Evolutionary conservation across 2,113 vertebrate species (phyloP), one percentile per base, ranked within the genome.

Genomic region (Onychostruthus taczanowskii): DNA sequence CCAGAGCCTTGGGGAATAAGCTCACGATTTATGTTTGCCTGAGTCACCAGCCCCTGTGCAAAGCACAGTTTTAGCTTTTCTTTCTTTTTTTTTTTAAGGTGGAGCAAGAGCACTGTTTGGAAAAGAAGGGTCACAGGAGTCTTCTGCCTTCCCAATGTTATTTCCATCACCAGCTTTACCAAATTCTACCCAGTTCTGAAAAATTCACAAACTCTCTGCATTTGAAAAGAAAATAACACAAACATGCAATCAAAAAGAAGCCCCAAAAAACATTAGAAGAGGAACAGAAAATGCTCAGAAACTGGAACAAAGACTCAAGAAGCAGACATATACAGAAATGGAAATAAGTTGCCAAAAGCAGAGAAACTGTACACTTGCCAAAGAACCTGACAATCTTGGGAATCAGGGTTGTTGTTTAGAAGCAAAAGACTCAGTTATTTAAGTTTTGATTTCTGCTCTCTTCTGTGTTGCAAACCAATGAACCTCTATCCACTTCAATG

Each of bases 21-120:
- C 78, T 79, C 62, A 76, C 21, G 0, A 92, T 92, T 94, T 94
- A 53, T 84, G 86, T 84, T 81, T 85, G 67, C 69, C 92, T 96
- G 94, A 94, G 73, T 95, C 94, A 92, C 84, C 92, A 92, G 77
- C 73, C 84, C 95, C 73, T 79, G 84, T 89, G 87, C 82, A 94
- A 90, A 94, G 87, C 77, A 82, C 52, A 81, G 69, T 62, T 83
- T 86, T 47, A 10, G 2, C 67, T 70, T 35, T 83, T 35, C 24
- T 87, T 81, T 22, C 4, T 18, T 23, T 22, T n/a, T n/a, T 61
- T 74, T 93, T 47, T 94, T 73, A 94, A 93, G 82, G 93, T 88
- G 67, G 68, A 85, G 4, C 47, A 82, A 75, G 30, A 90, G 28
- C 41, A 74, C 5, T 67, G 39, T 61, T 80, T 52, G 62, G 46